phyloP scores from a whole-genome alignment of 2,113 vertebrate species.

The Eclectus roratus region DNA sequence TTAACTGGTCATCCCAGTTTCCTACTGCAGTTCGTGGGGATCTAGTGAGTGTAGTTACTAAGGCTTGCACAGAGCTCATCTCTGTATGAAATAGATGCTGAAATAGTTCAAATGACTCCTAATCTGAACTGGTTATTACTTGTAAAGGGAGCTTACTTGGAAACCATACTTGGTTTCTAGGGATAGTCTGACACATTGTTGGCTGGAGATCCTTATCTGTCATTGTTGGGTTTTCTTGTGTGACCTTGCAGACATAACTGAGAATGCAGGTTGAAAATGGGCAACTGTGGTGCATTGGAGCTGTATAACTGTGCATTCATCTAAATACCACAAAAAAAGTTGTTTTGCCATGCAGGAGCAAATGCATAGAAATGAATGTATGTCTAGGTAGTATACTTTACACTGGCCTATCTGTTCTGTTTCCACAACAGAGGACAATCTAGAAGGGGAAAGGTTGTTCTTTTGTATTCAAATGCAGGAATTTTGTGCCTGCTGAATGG shows the following conservation, averaged over 20 bases:
- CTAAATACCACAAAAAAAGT: neutral
- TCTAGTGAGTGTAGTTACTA: neutral
- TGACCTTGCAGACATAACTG: neutral
- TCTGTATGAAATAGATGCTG: neutral
- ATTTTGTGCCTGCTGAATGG: neutral
- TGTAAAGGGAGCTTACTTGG: neutral
- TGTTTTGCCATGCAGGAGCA: neutral
- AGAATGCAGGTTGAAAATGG: neutral
- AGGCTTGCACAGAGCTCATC: neutral
- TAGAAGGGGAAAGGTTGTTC: neutral
- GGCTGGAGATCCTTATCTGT: neutral
- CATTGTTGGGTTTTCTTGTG: neutral
- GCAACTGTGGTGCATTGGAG: neutral
- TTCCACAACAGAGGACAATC: neutral
- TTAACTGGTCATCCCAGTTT: neutral
- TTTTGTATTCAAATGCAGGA: neutral
- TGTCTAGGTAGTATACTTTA: neutral
- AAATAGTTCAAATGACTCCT: neutral
- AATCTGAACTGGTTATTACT: neutral
- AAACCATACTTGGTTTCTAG: neutral
- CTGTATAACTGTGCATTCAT: neutral
- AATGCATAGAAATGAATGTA: neutral
- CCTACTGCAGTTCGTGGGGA: neutral
- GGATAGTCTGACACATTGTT: neutral
- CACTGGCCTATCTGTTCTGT: neutral